Evolutionary conservation across 2,113 vertebrate genomes (phyloP), one percentile per base, ranked within the genome.

Genomic region (Litocranius walleri): DNA sequence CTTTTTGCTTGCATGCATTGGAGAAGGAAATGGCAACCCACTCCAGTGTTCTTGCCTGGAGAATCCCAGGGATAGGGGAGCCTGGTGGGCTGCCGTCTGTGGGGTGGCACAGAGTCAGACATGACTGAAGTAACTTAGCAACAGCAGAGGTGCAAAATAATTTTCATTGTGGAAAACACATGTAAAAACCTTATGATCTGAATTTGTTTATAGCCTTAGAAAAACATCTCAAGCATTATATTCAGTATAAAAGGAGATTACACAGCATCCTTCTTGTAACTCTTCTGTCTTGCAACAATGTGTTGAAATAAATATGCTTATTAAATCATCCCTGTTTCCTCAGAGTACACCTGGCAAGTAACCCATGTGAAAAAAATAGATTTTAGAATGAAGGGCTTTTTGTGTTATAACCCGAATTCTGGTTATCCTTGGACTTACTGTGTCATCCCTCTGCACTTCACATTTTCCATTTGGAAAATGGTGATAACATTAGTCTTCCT

Each of bases 401-500:
- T 62, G 23, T 62, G 33, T 92, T 94, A 78, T 23, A 93, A 95
- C 59, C 30, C 48, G 78, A 95, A 95, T 97, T 71, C 36, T 77
- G 77, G 16, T 36, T 91, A 90, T 92, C 67, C 78, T 90, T 27
- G 77, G 50, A 90, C 48, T 86, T 91, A 33, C 4, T 25, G 0
- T 78, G 29, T 82, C 74, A 90, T 40, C 19, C 7, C 62, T 92
- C 82, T 86, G 88, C 13, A 93, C 15, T 92, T 91, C 15, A 77
- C 33, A 64, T 40, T 95, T 97, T 97, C 77, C 56, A 86, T 54
- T 96, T 94, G 71, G 74, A 96, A 95, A 95, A 56, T 15, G 36
- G 23, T 77, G 86, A 87, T 87, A 59, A 64, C 77, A 29, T 86
- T 78, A 64, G 16, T 80, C 48, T 83, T 95, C 40, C 25, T 88